Base-by-base conservation (phyloP, 2,888 invertebrate genomes). In the Tromatobia lineatoria region DNA sequence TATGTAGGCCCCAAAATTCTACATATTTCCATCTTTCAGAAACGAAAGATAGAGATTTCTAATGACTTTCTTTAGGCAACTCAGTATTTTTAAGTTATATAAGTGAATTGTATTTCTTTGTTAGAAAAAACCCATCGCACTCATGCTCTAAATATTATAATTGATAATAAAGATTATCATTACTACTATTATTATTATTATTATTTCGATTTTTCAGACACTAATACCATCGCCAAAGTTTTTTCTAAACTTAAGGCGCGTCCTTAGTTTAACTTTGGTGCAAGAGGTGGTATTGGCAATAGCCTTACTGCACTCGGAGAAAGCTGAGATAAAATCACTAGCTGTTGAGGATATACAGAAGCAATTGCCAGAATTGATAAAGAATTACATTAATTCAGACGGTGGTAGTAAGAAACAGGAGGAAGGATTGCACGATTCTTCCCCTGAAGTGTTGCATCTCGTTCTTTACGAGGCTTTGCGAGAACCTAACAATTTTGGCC, bases 281-380 rank as follows among this genome's bases (percentile, higher is more conserved):
- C 98, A 98, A 94, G 99, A 99, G 95, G 97, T 98, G 91, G 97
- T 97, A 71, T 96, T 99, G 94, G 97, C 98, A 81, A 95, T 99
- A 91, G 97, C 98, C 85, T 94, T 99, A 87, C 96, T 97, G 88
- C 96, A 97, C 92, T 98, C 98, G 20, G 95, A 96, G 61, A 97
- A 96, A 93, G 92, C 95, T 67, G 98, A 98, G 90, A 95, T 97
- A 81, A 95, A 96, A 85, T 95, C 95, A 88, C 95, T 96, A 91
- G 97, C 98, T 38, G 95, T 96, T 89, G 96, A 96, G 90, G 97
- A 98, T 94, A 95, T 98, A 82, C 96, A 96, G 92, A 96, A 96
- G 93, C 96, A 97, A 93, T 95, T 99, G 87, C 97, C 98, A 82
- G 97, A 97, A 92, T 95, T 99, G 86, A 96, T 98, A 74, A 96